Conservation (phyloP, 2,797 vertebrate species). For the Knipowitschia caucasica region DNA sequence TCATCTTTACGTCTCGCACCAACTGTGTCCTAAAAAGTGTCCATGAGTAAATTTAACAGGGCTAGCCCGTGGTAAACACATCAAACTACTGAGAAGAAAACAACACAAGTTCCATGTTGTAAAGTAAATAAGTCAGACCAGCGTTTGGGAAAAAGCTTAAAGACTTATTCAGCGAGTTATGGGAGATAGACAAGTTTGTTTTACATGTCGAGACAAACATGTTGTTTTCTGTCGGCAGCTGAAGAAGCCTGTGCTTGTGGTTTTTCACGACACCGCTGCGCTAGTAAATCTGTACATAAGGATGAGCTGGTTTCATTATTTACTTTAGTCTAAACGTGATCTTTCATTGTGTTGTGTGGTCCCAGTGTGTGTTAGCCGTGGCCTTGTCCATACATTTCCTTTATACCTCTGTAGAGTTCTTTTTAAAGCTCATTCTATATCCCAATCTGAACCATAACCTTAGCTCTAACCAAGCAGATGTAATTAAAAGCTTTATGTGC, state of each 20-base stretch:
- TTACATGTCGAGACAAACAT: slow-evolving; percentile 58
- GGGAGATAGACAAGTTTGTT: slow-evolving; percentile 36
- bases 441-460: slow-evolving; percentile 57
- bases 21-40: slow-evolving; percentile 38
- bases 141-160: slow-evolving; percentile 26
- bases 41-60: slow-evolving; percentile 38
- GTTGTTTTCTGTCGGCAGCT: slow-evolving; percentile 60
- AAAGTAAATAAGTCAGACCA: slow-evolving; percentile 41
- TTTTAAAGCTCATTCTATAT: slow-evolving; percentile 54
- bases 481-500: slow-evolving; percentile 72
- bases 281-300: slow-evolving; percentile 47
- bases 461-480: slow-evolving; percentile 63
- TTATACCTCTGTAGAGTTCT: slow-evolving; percentile 38
- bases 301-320: slow-evolving; percentile 22
- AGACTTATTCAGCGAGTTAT: slow-evolving; percentile 29
- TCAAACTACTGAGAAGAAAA: slow-evolving; percentile 42
- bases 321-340: slow-evolving; percentile 7
- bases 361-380: neutral
- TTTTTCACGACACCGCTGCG: slow-evolving; percentile 35
- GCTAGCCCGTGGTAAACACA: slow-evolving; percentile 45
- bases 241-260: slow-evolving; percentile 53
- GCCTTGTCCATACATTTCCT: slow-evolving; percentile 17
- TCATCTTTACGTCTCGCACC: slow-evolving; percentile 42
- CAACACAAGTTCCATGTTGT: slow-evolving; percentile 35
- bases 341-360: slow-evolving; percentile 19